Percentiles rank a stretch among this genome's conserved stretches.
Conservation (phyloP, 2,797 vertebrate genomes). For the Cuniculus paca region DNA sequence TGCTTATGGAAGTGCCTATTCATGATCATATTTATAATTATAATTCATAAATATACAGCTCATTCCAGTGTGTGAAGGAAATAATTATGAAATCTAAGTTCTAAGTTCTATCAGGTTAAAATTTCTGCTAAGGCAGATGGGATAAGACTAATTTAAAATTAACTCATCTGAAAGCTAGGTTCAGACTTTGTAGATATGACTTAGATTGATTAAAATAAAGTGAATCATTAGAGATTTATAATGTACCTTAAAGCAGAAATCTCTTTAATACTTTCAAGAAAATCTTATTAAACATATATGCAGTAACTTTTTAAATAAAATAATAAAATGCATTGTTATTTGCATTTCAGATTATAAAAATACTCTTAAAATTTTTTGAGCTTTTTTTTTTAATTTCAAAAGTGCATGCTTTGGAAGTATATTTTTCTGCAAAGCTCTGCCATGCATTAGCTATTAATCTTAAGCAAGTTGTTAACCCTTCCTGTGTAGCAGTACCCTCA, state of each 20-base stretch:
- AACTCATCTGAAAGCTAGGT: slow-evolving; percentile 46
- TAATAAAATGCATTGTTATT: background rate
- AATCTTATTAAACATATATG: background rate
- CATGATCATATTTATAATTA: background rate
- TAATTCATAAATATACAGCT: slow-evolving; percentile 22
- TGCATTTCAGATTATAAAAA: background rate
- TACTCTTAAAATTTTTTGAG: background rate
- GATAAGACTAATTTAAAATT: slow-evolving; percentile 27
- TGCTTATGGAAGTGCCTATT: slow-evolving; percentile 3
- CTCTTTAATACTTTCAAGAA: slow-evolving; percentile 21
- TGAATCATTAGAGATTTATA: slow-evolving; percentile 45
- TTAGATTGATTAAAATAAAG: slow-evolving; percentile 55
- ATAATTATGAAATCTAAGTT: slow-evolving; percentile 21
- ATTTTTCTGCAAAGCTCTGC: background rate
- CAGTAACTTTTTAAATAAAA: background rate
- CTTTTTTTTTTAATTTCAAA: background rate
- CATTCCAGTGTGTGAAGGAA: slow-evolving; percentile 38
- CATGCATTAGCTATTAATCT: background rate
- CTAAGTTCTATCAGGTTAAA: background rate
- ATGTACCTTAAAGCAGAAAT: background rate
- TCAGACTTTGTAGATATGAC: slow-evolving; percentile 48
- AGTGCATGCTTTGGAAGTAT: background rate
- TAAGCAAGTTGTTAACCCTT: background rate
- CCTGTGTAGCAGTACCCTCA: background rate
- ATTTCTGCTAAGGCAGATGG: background rate